Percentiles rank a stretch among this genome's conserved stretches.
Conservation (phyloP, 2,888 invertebrate genomes). For the Plusia festucae region DNA sequence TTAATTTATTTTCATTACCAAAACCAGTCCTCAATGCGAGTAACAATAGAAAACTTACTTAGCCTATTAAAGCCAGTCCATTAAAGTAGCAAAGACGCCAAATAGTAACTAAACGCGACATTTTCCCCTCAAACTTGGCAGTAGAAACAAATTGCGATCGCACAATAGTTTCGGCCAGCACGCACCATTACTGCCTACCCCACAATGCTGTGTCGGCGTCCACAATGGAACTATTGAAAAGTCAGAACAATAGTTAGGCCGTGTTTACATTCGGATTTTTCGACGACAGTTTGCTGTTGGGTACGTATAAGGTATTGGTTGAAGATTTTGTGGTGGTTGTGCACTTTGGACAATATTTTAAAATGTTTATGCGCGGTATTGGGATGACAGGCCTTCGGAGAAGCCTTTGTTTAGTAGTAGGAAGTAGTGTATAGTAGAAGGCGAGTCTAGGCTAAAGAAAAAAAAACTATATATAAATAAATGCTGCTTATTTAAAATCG, state of each 20-base stretch:
- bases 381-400: too few relatives aligned
- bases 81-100: constrained; percentile 42
- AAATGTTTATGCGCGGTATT: neutral
- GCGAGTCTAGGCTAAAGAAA: too few relatives aligned
- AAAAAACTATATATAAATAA: too few relatives aligned
- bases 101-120: constrained; percentile 38
- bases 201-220: constrained; percentile 52
- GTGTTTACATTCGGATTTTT: constrained; percentile 73
- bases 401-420: too few relatives aligned
- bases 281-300: constrained; percentile 69
- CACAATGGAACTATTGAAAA: constrained; percentile 74
- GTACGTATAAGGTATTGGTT: constrained; percentile 22
- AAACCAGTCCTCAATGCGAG: neutral
- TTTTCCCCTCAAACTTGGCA: constrained; percentile 42
- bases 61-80: constrained; percentile 11
- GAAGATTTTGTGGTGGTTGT: neutral
- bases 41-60: neutral
- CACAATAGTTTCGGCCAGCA: constrained; percentile 65
- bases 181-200: constrained; percentile 65
- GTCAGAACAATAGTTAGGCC: constrained; percentile 76
- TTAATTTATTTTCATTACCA: neutral
- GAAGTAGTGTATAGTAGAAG: too few relatives aligned
- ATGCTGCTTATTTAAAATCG: too few relatives aligned
- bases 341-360: too few relatives aligned
- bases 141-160: constrained; percentile 61